These are phyloP conservation scores for Sinhomidia bicolor DNA, from an alignment of 2,888 invertebrate genomes.

Conservation along the genomic window DNA sequence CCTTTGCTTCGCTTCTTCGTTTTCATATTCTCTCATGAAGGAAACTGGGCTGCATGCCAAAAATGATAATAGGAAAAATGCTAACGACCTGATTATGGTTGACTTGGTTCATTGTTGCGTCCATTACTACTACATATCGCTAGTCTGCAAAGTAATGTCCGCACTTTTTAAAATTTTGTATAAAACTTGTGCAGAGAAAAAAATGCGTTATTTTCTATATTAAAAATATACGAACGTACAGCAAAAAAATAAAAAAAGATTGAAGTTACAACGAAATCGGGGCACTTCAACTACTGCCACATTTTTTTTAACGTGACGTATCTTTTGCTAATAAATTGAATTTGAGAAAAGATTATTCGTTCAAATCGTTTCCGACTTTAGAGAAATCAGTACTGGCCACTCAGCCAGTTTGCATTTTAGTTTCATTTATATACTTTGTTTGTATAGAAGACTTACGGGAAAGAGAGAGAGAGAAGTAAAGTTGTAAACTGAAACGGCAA, in stretches of 20 bases:
- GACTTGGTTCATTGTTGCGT: slow-evolving; percentile 45
- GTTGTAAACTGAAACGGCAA: background rate
- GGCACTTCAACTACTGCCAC: background rate
- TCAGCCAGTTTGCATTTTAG: too few relatives aligned
- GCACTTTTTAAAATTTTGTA: background rate
- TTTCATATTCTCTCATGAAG: background rate
- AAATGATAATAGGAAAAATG: slow-evolving; percentile 50
- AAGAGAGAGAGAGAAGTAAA: background rate
- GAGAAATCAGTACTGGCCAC: too few relatives aligned
- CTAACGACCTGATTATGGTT: slow-evolving; percentile 56
- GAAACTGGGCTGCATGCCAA: slow-evolving; percentile 32
- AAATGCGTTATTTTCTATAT: too few relatives aligned
- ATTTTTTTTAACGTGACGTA: background rate
- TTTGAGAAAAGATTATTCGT: slow-evolving; percentile 27
- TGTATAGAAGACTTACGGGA: too few relatives aligned
- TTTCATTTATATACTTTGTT: too few relatives aligned
- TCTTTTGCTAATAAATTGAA: slow-evolving; percentile 26
- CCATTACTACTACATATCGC: too few relatives aligned
- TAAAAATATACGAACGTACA: too few relatives aligned
- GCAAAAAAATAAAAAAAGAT: too few relatives aligned
- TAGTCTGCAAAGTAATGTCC: background rate
- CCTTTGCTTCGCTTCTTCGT: background rate
- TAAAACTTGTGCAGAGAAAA: too few relatives aligned
- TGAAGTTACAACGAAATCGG: too few relatives aligned
- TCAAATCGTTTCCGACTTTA: slow-evolving; percentile 47